These are phyloP conservation scores for Neodiprion virginianus DNA, from an alignment of 1,140 invertebrate genomes.

Conservation along the genomic window DNA sequence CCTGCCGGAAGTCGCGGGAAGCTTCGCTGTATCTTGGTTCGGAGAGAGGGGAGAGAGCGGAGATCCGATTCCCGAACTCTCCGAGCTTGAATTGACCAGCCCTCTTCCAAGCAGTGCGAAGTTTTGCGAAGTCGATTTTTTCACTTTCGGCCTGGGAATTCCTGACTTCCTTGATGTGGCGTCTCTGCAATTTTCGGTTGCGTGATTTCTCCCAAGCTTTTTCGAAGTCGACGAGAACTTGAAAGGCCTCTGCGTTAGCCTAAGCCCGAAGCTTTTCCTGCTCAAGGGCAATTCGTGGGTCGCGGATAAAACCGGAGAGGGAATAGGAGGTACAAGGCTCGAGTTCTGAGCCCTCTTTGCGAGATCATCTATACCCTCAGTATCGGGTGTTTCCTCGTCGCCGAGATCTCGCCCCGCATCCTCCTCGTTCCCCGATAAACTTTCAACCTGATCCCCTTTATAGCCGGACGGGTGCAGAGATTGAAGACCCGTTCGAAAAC, in stretches of 20 bases:
- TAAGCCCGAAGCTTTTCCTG: conserved; percentile 38
- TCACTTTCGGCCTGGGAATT: conserved; percentile 38
- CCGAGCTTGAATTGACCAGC: conserved; percentile 48
- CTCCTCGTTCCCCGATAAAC: not conserved
- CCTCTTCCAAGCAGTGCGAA: conserved; percentile 13
- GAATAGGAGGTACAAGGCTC: not conserved
- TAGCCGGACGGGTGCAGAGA: not conserved
- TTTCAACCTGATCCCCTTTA: not conserved
- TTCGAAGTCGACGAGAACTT: conserved; percentile 30
- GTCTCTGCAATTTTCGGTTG: not conserved
- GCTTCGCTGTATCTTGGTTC: conserved; percentile 33
- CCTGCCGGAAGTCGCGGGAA: conserved; percentile 11
- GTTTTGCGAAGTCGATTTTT: conserved; percentile 14
- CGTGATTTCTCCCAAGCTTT: conserved; percentile 21
- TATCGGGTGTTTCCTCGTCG: not conserved
- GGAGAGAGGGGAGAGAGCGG: conserved; percentile 51
- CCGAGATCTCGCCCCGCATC: not conserved
- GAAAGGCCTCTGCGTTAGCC: conserved; percentile 32
- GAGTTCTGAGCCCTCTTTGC: conserved; percentile 21
- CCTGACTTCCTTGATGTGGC: not conserved
- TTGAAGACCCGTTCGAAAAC: conserved; percentile 5
- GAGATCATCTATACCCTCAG: not conserved
- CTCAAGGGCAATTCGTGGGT: not conserved
- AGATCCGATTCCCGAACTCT: conserved; percentile 51
- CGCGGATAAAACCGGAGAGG: not conserved